phyloP scores from a whole-genome alignment of 2,797 vertebrate genomes.

The Leptatherina wallacei region DNA sequence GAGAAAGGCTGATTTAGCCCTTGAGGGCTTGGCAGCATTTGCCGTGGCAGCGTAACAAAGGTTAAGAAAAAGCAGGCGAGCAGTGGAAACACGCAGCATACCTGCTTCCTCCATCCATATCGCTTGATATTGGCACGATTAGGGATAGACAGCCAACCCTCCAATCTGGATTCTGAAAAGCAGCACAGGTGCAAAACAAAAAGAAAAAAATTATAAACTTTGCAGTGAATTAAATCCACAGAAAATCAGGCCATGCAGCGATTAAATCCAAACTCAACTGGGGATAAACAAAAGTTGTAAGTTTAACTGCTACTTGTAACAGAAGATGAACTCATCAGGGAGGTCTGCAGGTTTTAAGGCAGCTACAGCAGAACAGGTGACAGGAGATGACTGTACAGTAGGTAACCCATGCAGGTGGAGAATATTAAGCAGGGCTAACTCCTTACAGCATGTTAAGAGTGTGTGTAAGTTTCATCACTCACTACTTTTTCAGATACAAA shows the following conservation, averaged over 20 bases:
- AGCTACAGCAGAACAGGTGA: constrained; percentile 45
- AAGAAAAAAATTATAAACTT: background rate
- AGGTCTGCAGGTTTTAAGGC: constrained; percentile 36
- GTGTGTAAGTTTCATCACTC: constrained; percentile 33
- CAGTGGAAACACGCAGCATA: constrained; percentile 63
- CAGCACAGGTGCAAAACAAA: constrained; percentile 5
- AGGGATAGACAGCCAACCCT: constrained; percentile 98
- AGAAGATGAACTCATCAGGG: constrained; percentile 21
- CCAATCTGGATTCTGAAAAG: constrained; percentile 93
- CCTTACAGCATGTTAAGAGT: constrained; percentile 35
- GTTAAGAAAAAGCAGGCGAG: constrained; percentile 19
- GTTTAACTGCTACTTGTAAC: constrained; percentile 28
- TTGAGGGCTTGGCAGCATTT: background rate
- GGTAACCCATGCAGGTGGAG: constrained; percentile 49
- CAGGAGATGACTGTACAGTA: constrained; percentile 28
- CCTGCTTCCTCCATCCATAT: constrained; percentile 99
- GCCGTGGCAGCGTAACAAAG: constrained; percentile 8
- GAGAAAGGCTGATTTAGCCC: constrained; percentile 25
- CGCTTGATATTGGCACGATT: constrained; percentile 97
- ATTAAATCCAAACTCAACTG: constrained; percentile 68
- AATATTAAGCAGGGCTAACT: constrained; percentile 22
- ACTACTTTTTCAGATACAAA: constrained; percentile 48
- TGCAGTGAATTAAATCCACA: background rate
- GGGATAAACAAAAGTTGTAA: constrained; percentile 37
- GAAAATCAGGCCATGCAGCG: constrained; percentile 69